Evolutionary conservation across 2,888 invertebrate genomes (phyloP), one percentile per base, ranked within the genome.

Genomic region (Xiphydria camelus): DNA sequence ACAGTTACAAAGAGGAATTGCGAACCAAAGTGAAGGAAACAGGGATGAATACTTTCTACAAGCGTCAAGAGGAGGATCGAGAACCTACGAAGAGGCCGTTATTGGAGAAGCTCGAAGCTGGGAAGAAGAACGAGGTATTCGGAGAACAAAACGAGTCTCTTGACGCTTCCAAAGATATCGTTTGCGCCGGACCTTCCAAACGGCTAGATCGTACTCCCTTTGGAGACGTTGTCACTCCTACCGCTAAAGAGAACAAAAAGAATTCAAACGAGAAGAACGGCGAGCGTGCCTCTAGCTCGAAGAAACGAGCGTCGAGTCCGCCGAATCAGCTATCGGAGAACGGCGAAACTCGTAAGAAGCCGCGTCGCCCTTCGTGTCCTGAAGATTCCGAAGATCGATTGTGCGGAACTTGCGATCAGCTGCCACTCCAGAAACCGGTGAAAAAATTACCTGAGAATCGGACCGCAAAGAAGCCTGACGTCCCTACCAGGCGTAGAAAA

Each of bases 181-280:
- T 26, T 20, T 18, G 6, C n/a, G 23, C n/a, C 23, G n/a, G 23
- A 23, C 6, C n/a, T n/a, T n/a, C n/a, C n/a, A n/a, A n/a, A n/a
- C n/a, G n/a, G n/a, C n/a, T 59, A 1, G 2, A 7, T 2, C 46
- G 61, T 51, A 70, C 66, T 25, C 66, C 71, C 9, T 71, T 70
- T 45, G 71, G 71, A 18, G 70, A 73, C 46, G 31, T 64, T n/a
- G 34, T 69, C 25, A 47, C 64, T 15, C 36, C 41, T 3, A 7
- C 45, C 4, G 49, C 53, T 29, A 5, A 15, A 4, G 47, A 38
- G 6, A 23, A 40, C 32, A 53, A 46, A 22, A 39, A n/a, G n/a
- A n/a, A n/a, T n/a, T n/a, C 14, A 7, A 32, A 26, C 21, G 33
- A 38, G 5, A 35, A 35, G 18, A 45, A 32, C 6, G 37, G 33